phyloP scores from a whole-genome alignment of 1,140 invertebrate genomes.

The Pseudomyrmex concolor region DNA sequence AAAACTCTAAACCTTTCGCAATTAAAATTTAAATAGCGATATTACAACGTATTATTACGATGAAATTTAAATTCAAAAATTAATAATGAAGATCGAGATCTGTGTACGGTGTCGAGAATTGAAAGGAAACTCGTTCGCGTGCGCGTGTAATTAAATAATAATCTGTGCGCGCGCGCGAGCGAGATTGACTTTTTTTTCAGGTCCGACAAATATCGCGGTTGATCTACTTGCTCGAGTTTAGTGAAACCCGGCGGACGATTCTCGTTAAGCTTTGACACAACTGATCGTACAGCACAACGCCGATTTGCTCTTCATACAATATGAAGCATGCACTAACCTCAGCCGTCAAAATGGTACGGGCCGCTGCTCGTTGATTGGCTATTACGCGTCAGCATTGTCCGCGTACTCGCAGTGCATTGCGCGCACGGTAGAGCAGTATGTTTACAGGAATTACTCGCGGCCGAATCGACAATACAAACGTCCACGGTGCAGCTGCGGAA shows the following conservation, averaged over 20 bases:
- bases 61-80: neutral
- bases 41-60: neutral
- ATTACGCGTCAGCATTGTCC: conserved; percentile 55
- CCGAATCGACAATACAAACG: conserved; percentile 41
- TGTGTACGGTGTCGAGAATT: too few species aligned
- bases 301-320: conserved; percentile 50
- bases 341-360: conserved; percentile 49
- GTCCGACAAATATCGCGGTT: neutral
- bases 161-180: neutral
- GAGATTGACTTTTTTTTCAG: neutral
- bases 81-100: neutral
- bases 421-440: conserved; percentile 40
- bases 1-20: neutral
- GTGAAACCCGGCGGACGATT: conserved; percentile 10
- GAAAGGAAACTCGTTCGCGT: neutral
- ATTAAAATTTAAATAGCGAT: too few species aligned
- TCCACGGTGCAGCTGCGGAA: conserved; percentile 24
- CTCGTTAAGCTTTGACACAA: conserved; percentile 31
- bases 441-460: conserved; percentile 46
- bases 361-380: conserved; percentile 49
- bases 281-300: neutral
- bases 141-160: neutral
- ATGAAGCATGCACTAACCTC: conserved; percentile 27
- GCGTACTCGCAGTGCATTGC: conserved; percentile 38
- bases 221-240: conserved; percentile 24